These are phyloP conservation scores for Dynastes tityus DNA, from an alignment of 2,888 invertebrate species.

Conservation along the genomic window DNA sequence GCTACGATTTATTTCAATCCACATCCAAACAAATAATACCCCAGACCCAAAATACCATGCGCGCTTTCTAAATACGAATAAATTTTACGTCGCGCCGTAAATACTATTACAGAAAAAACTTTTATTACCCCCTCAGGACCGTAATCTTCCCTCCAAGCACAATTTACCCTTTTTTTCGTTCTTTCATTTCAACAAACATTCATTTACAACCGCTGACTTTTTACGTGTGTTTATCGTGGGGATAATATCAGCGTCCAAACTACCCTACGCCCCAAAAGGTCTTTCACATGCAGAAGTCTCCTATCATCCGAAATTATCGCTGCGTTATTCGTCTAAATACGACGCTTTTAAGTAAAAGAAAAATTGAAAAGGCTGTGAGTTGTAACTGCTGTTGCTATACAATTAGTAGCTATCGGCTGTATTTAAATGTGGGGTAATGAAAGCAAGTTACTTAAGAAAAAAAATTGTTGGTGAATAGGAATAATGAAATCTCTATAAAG, in stretches of 20 bases:
- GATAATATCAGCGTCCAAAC: conserved; percentile 8
- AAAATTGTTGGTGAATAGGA: no score
- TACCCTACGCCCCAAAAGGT: conserved; percentile 1
- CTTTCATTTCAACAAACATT: conserved; percentile 23
- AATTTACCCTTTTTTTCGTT: conserved; percentile 4
- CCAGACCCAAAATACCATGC: no score
- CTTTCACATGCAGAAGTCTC: not conserved
- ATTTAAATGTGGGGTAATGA: no score
- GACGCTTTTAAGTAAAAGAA: conserved; percentile 3
- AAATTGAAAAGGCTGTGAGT: not conserved
- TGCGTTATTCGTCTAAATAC: conserved; percentile 16
- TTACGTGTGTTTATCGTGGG: conserved; percentile 30
- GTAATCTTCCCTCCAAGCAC: not conserved
- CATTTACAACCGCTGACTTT: conserved; percentile 24
- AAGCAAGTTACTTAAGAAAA: no score
- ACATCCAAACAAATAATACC: no score
- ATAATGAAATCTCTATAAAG: no score
- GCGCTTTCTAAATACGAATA: no score
- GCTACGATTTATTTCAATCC: no score
- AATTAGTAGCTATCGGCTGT: no score
- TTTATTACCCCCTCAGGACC: not conserved
- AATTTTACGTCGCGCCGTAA: no score
- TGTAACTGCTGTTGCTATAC: no score
- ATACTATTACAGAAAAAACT: not conserved
- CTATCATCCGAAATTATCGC: conserved; percentile 11